Evolutionary conservation across 2,113 vertebrate genomes (phyloP).

Genomic region (Dicerorhinus sumatrensis): DNA sequence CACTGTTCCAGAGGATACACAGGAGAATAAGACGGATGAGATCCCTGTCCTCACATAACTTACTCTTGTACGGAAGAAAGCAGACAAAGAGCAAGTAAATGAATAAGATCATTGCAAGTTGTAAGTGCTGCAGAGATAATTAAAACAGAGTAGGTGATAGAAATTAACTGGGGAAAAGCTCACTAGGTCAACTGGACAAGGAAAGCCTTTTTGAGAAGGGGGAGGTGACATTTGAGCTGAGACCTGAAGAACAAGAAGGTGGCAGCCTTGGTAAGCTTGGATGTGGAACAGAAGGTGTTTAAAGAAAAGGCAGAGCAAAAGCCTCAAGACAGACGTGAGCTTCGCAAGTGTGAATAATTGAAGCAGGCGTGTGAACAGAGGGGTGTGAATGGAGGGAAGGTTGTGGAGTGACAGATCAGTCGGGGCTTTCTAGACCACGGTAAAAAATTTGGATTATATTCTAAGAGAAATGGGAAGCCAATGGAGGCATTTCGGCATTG

Average conservation of each 20-base stretch:
- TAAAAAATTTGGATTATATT: background rate
- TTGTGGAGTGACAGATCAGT: background rate
- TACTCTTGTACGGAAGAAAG: background rate
- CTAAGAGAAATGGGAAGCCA: background rate
- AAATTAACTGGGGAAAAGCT: background rate
- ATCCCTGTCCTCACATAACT: background rate
- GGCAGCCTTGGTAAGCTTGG: background rate
- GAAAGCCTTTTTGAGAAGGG: background rate
- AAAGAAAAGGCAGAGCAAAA: background rate
- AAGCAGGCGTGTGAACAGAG: background rate
- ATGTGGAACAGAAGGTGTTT: background rate
- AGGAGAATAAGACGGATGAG: background rate
- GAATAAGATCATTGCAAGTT: background rate
- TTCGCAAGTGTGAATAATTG: background rate
- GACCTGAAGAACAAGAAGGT: background rate
- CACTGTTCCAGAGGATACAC: background rate
- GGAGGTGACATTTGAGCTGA: background rate
- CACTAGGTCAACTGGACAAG: background rate
- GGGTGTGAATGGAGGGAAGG: background rate
- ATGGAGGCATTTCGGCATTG: background rate
- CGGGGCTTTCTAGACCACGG: background rate
- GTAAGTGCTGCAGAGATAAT: background rate
- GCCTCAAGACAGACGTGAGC: background rate
- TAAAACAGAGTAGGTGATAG: background rate
- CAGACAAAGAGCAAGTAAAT: background rate